phyloP scores from a whole-genome alignment of 2,797 vertebrate genomes.

The Lutjanus argentimaculatus region DNA sequence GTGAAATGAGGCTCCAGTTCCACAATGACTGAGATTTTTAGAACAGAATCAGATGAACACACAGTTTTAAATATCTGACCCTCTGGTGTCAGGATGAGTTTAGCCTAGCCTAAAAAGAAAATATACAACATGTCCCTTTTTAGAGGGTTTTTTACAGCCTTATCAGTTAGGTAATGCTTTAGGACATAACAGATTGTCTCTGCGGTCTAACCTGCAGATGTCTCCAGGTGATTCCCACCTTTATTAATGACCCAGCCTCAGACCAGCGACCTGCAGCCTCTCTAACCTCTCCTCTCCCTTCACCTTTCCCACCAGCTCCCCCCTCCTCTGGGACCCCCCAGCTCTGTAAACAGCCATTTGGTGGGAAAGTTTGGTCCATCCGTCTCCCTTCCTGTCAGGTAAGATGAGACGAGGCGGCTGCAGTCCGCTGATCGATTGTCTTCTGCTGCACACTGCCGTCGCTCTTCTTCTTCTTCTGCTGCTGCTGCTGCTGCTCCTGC shows the following conservation, averaged over 20 bases:
- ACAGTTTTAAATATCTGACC: too few species aligned
- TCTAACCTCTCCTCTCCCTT: background rate
- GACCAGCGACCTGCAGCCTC: slow-evolving; percentile 23
- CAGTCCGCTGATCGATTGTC: slow-evolving; percentile 41
- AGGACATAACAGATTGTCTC: background rate
- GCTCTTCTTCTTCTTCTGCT: background rate
- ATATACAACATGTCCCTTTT: too few species aligned
- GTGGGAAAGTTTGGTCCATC: slow-evolving; percentile 68
- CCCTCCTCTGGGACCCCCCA: background rate
- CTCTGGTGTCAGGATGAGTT: background rate
- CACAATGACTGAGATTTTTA: too few species aligned
- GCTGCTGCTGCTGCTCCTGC: background rate
- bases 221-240: slow-evolving; percentile 24
- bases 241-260: slow-evolving; percentile 25
- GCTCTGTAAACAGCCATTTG: slow-evolving; percentile 60
- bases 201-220: background rate
- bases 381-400: slow-evolving; percentile 69
- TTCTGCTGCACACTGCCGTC: slow-evolving; percentile 14
- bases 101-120: background rate
- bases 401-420: slow-evolving; percentile 48
- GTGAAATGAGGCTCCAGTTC: too few species aligned
- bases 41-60: too few species aligned
- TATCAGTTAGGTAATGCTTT: background rate
- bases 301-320: slow-evolving; percentile 1
- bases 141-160: background rate